A percentile compares a stretch with the other conserved stretches of the same genome.
phyloP scores from a whole-genome alignment of 2,113 vertebrate species.

The Pelecanus crispus region DNA sequence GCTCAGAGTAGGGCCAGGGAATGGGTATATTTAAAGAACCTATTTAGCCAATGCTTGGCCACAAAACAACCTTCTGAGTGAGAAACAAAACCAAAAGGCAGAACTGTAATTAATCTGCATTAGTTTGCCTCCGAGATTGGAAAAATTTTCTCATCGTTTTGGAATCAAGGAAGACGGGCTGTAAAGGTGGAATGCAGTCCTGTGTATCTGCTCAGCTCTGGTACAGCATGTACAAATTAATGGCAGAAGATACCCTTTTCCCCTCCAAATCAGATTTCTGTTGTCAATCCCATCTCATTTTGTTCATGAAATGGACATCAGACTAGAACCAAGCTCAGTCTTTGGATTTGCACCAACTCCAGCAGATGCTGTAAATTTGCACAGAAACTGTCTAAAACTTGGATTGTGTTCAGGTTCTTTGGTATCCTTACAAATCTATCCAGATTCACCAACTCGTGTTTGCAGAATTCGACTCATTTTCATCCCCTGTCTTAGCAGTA shows the following conservation, averaged over 20 bases:
- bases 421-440: neutral
- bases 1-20: neutral
- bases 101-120: neutral
- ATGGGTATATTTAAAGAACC: neutral
- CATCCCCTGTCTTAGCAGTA: neutral
- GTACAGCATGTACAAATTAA: neutral
- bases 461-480: neutral
- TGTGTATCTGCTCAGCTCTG: neutral
- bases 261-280: conserved; percentile 1
- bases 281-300: neutral
- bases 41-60: neutral
- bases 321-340: neutral
- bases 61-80: neutral
- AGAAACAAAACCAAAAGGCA: neutral
- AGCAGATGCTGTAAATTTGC: conserved; percentile 43
- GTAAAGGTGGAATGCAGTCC: conserved; percentile 9
- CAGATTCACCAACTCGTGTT: neutral
- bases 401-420: neutral
- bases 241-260: neutral
- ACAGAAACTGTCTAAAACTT: conserved; percentile 25
- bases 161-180: neutral
- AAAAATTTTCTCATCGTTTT: neutral
- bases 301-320: neutral
- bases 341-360: neutral
- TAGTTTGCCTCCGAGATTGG: neutral